These are phyloP conservation scores for Monodelphis domestica DNA, from an alignment of 2,797 vertebrate genomes.

Conservation along the genomic window DNA sequence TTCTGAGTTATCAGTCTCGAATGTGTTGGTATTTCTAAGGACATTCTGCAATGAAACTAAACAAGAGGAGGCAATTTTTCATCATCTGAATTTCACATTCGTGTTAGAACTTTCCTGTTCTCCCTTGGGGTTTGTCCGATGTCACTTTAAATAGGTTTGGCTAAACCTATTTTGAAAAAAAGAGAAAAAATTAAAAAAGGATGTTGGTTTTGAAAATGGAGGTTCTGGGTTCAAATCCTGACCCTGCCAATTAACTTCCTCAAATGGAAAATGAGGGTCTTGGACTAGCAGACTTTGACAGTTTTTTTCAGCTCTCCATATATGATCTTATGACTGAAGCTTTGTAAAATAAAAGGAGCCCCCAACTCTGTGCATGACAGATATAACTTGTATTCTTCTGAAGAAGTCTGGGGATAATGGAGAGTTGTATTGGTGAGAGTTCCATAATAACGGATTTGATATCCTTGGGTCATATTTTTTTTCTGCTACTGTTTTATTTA, in stretches of 20 bases:
- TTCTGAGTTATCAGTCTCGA: too few species aligned
- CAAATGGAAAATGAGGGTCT: background rate
- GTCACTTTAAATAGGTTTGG: too few species aligned
- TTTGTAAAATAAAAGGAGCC: background rate
- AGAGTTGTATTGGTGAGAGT: background rate
- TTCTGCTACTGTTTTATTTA: slow-evolving; percentile 16
- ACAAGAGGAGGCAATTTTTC: too few species aligned
- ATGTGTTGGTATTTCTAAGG: too few species aligned
- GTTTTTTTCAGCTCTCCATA: background rate
- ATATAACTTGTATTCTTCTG: background rate
- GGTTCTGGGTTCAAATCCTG: too few species aligned
- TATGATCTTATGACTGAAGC: background rate
- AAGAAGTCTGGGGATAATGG: background rate
- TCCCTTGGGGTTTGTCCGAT: too few species aligned
- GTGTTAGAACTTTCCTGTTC: too few species aligned
- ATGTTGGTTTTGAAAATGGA: too few species aligned
- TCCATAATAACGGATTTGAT: background rate
- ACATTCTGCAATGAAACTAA: too few species aligned
- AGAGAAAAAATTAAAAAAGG: too few species aligned
- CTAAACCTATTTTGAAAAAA: too few species aligned
- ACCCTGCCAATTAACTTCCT: background rate
- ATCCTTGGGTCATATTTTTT: background rate
- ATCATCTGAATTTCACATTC: too few species aligned
- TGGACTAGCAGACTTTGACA: background rate
- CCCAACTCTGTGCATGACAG: background rate